phyloP scores from a whole-genome alignment of 2,888 invertebrate species.

The Limnephilus rhombicus region DNA sequence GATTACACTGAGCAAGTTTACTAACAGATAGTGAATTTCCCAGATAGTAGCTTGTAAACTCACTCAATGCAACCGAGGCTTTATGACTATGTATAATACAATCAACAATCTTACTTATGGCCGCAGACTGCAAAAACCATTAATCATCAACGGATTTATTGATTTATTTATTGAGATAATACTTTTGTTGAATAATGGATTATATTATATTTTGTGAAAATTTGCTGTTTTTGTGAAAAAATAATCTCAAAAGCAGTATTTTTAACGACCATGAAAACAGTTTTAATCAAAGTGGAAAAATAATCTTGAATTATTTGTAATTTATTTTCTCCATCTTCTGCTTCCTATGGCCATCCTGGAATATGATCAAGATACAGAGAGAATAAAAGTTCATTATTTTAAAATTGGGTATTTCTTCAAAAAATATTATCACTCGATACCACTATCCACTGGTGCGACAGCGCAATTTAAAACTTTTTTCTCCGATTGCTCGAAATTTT shows the following conservation, averaged over 20 bases:
- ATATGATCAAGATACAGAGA: neutral
- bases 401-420: neutral
- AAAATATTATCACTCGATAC: neutral
- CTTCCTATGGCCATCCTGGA: neutral
- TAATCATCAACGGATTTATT: neutral
- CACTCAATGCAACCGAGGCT: too few species aligned
- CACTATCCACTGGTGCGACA: neutral
- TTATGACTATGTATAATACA: neutral
- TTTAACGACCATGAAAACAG: neutral
- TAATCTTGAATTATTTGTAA: neutral
- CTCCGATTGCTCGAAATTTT: too few species aligned
- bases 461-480: too few species aligned
- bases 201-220: neutral
- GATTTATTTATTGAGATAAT: too few species aligned
- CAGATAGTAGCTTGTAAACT: too few species aligned
- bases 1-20: too few species aligned
- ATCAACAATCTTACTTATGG: neutral
- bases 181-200: neutral
- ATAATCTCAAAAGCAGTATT: neutral
- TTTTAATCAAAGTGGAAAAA: neutral
- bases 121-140: neutral
- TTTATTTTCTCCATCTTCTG: neutral
- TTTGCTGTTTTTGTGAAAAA: neutral
- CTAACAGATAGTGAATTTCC: too few species aligned
- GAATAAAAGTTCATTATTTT: neutral